Percentiles rank a stretch among this genome's conserved stretches.
These are phyloP conservation scores for Drosophila insularis DNA, from an alignment of 1,140 invertebrate species.

Conservation along the genomic window DNA sequence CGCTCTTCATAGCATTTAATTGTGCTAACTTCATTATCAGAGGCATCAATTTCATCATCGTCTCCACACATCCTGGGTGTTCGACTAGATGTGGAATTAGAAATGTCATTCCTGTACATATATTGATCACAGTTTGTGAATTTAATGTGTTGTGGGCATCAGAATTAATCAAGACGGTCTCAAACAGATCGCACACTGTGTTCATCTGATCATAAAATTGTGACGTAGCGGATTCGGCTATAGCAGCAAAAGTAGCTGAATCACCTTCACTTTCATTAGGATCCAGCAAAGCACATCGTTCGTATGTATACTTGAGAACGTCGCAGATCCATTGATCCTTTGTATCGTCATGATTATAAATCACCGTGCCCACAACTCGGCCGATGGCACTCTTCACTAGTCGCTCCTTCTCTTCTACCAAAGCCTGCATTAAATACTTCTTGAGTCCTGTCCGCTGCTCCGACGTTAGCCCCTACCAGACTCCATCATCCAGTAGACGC, in stretches of 20 bases:
- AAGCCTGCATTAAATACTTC: constrained; percentile 84
- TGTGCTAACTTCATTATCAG: constrained; percentile 85
- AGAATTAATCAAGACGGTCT: constrained; percentile 45
- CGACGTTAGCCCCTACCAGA: constrained; percentile 85
- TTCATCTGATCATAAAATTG: constrained; percentile 73
- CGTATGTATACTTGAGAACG: constrained; percentile 86
- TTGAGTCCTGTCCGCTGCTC: constrained; percentile 84
- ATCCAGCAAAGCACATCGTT: constrained; percentile 57
- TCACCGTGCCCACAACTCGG: constrained; percentile 86
- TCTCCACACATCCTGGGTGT: constrained; percentile 74
- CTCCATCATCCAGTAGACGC: constrained; percentile 83
- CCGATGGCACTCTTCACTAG: constrained; percentile 86
- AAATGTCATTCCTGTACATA: constrained; percentile 61
- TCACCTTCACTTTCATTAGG: constrained; percentile 72
- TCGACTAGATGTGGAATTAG: constrained; percentile 71
- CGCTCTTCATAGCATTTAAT: constrained; percentile 82
- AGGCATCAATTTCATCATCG: constrained; percentile 86
- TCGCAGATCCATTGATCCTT: constrained; percentile 86
- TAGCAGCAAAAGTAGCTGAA: constrained; percentile 63
- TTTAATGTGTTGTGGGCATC: constrained; percentile 57
- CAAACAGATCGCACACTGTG: constrained; percentile 65
- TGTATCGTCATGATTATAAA: constrained; percentile 87
- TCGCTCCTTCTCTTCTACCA: constrained; percentile 86
- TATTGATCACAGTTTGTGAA: constrained; percentile 68
- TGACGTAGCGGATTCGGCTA: constrained; percentile 70